Evolutionary conservation across 2,888 invertebrate genomes (phyloP).

Genomic region (Dugesia japonica): DNA sequence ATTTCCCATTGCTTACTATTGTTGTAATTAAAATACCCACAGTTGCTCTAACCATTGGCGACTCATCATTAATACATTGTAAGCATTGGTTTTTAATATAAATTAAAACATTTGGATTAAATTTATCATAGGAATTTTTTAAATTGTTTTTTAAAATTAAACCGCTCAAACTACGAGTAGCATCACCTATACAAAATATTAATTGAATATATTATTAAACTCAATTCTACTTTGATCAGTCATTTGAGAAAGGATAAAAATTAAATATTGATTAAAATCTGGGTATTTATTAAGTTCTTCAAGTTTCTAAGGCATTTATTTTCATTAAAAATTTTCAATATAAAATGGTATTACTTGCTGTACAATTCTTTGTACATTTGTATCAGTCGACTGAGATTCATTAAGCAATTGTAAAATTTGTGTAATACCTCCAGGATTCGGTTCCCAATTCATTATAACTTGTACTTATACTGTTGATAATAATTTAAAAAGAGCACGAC

Average conservation of each 20-base stretch:
- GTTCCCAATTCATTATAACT: background rate
- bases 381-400: conserved; percentile 1
- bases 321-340: background rate
- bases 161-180: conserved; percentile 86
- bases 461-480: conserved; percentile 1
- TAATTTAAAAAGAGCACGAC: conserved; percentile 2
- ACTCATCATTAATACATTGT: conserved; percentile 80
- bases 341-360: background rate
- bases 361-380: background rate
- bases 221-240: conserved; percentile 31
- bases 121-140: conserved; percentile 70
- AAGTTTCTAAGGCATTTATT: conserved; percentile 65
- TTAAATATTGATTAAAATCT: conserved; percentile 94
- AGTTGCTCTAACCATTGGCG: conserved; percentile 82
- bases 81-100: conserved; percentile 91
- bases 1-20: conserved; percentile 67
- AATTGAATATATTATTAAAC: too few relatives aligned
- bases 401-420: conserved; percentile 6
- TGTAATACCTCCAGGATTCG: background rate
- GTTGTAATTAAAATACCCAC: conserved; percentile 94
- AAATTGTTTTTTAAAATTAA: conserved; percentile 95
- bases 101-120: conserved; percentile 72
- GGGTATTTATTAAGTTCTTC: conserved; percentile 92
- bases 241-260: conserved; percentile 62
- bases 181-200: conserved; percentile 64